Conservation (phyloP, 2,888 invertebrate species). For the Morpho helenor region DNA sequence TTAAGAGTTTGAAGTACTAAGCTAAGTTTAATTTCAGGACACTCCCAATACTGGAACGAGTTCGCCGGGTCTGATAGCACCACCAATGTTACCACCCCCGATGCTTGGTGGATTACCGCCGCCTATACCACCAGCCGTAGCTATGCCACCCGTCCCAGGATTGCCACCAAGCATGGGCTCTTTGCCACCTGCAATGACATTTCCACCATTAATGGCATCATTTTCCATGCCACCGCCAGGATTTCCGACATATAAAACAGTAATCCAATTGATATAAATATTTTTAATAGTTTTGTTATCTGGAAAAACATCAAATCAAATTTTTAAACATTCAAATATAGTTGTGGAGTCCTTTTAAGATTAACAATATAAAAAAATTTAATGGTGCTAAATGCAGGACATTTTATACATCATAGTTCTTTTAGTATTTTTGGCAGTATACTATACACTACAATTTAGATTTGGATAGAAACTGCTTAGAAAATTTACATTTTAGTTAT, state of each 20-base stretch:
- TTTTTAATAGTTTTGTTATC: no score
- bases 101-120: constrained; percentile 71
- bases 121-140: constrained; percentile 70
- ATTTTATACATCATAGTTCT: no score
- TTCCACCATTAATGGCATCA: constrained; percentile 83
- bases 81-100: constrained; percentile 59
- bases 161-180: constrained; percentile 63
- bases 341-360: no score
- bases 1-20: no score
- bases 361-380: no score
- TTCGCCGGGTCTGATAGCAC: constrained; percentile 60
- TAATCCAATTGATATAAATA: constrained; percentile 21
- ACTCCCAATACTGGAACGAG: constrained; percentile 55
- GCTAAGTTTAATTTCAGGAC: constrained; percentile 39
- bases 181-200: constrained; percentile 71
- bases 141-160: constrained; percentile 74
- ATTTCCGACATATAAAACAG: constrained; percentile 75
- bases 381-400: constrained; percentile 3
- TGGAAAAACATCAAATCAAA: no score
- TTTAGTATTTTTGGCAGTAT: no score
- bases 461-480: no score
- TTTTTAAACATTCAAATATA: no score
- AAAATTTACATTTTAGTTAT: neutral
- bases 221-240: constrained; percentile 91
- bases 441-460: no score